phyloP scores from a whole-genome alignment of 53 echinoderm and acorn worm genomes.

The Mesocentrotus franciscanus region DNA sequence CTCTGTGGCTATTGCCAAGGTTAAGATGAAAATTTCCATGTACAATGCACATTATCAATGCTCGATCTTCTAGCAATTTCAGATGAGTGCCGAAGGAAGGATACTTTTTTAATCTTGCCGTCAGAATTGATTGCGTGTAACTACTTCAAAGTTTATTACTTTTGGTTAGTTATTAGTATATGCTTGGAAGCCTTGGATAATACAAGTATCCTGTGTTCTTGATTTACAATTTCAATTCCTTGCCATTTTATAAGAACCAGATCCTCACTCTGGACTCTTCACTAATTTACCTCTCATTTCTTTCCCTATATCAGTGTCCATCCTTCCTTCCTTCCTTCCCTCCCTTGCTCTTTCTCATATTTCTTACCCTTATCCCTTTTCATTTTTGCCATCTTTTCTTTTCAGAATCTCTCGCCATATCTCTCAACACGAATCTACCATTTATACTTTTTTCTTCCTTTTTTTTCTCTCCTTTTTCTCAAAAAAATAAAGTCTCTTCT shows the following conservation, averaged over 20 bases:
- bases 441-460: neutral
- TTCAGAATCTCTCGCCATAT: neutral
- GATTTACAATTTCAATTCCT: constrained; percentile 24
- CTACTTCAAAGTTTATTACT: constrained; percentile 39
- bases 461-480: neutral
- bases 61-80: neutral
- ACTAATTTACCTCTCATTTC: neutral
- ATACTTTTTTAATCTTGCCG: constrained; percentile 15
- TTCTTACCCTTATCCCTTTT: neutral
- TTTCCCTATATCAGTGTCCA: neutral
- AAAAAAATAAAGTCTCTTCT: too few relatives aligned
- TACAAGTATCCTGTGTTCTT: constrained; percentile 17
- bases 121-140: neutral
- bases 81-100: neutral
- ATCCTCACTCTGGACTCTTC: neutral
- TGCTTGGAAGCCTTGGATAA: neutral
- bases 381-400: neutral
- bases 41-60: neutral
- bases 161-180: neutral
- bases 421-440: neutral
- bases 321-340: neutral
- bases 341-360: neutral
- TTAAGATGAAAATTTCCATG: neutral
- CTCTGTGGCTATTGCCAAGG: neutral
- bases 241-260: too few relatives aligned